Conservation (phyloP, 2,797 vertebrate genomes). For the Catamblyrhynchus diadema region DNA sequence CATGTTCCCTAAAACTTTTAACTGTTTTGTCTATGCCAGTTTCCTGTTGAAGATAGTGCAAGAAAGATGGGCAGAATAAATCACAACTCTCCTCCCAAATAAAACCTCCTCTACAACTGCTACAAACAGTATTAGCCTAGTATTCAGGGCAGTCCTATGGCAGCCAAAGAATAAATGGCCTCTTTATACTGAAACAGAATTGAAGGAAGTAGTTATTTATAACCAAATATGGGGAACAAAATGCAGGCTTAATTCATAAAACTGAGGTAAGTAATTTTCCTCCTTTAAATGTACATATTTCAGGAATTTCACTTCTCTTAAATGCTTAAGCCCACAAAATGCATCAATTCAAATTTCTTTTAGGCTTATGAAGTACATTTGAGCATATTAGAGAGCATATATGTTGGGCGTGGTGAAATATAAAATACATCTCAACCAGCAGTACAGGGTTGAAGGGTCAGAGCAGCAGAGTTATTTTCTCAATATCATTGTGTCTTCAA, state of each 20-base stretch:
- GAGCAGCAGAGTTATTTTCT: not conserved
- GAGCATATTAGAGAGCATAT: not conserved
- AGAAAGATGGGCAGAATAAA: not conserved
- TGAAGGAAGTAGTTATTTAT: not conserved
- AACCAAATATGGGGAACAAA: not conserved
- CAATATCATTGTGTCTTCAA: not conserved
- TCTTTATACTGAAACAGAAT: not conserved
- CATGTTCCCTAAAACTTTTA: constrained; percentile 81
- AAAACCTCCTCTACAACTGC: not conserved
- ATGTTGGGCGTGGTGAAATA: not conserved
- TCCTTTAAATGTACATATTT: not conserved
- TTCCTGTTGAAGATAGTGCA: constrained; percentile 70
- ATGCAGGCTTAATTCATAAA: not conserved
- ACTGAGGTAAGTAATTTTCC: not conserved
- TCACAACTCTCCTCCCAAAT: not conserved
- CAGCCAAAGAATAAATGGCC: not conserved
- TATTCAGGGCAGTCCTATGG: not conserved
- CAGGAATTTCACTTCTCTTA: not conserved
- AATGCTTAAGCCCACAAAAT: not conserved
- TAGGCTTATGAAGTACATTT: not conserved
- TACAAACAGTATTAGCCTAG: not conserved
- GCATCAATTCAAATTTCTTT: not conserved
- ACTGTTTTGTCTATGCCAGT: constrained; percentile 86
- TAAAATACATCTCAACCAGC: not conserved
- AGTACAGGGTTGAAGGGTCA: not conserved